Conservation (phyloP, 2,797 vertebrate genomes). For the Cephalopachus bancanus region DNA sequence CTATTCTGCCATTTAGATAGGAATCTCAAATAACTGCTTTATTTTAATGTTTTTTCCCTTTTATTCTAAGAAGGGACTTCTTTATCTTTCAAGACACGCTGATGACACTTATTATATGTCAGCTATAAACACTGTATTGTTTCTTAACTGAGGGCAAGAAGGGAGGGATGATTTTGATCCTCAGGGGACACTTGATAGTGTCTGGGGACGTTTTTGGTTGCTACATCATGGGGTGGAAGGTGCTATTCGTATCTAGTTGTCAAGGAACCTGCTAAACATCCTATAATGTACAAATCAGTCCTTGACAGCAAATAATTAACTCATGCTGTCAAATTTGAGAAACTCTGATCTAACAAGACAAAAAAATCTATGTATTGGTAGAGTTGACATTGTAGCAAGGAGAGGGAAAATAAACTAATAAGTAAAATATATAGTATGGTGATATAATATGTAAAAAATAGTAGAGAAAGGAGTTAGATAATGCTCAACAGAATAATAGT, state of each 20-base stretch:
- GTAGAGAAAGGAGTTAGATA: background rate
- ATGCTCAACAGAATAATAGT: background rate
- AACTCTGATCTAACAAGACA: background rate
- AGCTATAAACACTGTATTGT: background rate
- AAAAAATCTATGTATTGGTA: background rate
- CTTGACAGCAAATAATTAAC: background rate
- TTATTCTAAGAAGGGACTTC: background rate
- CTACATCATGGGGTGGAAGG: background rate
- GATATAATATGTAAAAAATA: background rate
- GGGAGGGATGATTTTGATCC: background rate
- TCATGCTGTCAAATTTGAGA: background rate
- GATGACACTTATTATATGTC: conserved; percentile 24
- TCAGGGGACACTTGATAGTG: background rate
- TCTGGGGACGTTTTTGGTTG: conserved; percentile 20
- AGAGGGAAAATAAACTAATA: background rate
- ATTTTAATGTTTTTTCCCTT: background rate
- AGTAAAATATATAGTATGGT: background rate
- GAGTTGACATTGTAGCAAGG: background rate
- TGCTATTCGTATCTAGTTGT: background rate
- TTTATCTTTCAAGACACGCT: conserved; percentile 31
- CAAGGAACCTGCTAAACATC: background rate
- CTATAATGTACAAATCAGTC: background rate
- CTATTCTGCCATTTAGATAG: conserved; percentile 14
- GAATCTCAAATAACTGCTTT: conserved; percentile 46
- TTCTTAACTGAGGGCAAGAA: conserved; percentile 7